A percentile compares a stretch with the other conserved stretches of the same genome.
Evolutionary conservation across 2,797 vertebrate species (phyloP).

Genomic region (Ibycter americanus): DNA sequence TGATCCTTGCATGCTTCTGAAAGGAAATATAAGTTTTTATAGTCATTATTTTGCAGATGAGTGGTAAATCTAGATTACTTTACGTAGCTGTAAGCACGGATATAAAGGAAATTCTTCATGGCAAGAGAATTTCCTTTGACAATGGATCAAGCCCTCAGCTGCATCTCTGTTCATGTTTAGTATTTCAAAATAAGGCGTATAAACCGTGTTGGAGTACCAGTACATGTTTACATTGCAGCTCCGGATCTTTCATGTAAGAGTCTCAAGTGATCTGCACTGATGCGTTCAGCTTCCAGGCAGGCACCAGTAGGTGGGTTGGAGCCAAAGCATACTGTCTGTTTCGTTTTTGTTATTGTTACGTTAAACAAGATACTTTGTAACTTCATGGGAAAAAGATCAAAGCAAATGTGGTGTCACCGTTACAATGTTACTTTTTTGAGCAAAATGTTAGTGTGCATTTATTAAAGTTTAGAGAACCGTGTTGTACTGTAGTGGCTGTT

Average conservation of each 20-base stretch:
- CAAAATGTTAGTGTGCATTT: slow-evolving; percentile 64
- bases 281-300: slow-evolving; percentile 45
- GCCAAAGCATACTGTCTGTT: slow-evolving; percentile 65
- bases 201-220: neutral
- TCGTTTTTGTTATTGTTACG: neutral
- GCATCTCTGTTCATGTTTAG: neutral
- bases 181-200: neutral
- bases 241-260: neutral
- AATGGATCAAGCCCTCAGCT: neutral
- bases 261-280: slow-evolving; percentile 39
- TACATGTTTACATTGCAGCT: slow-evolving; percentile 65
- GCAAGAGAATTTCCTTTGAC: slow-evolving; percentile 10
- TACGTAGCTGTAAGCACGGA: neutral
- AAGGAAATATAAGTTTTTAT: slow-evolving; percentile 43
- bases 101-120: neutral
- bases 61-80: slow-evolving; percentile 29
- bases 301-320: slow-evolving; percentile 37
- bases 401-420: slow-evolving; percentile 34
- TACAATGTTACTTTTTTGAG: slow-evolving; percentile 42
- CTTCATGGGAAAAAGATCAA: slow-evolving; percentile 47
- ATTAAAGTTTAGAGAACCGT: slow-evolving; percentile 62
- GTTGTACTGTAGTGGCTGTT: slow-evolving; percentile 77
- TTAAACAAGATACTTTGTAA: slow-evolving; percentile 26
- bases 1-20: neutral
- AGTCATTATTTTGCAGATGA: slow-evolving; percentile 12